Base-by-base conservation (phyloP, 2,797 vertebrate species). In the Microctenopoma steveboyesi region DNA sequence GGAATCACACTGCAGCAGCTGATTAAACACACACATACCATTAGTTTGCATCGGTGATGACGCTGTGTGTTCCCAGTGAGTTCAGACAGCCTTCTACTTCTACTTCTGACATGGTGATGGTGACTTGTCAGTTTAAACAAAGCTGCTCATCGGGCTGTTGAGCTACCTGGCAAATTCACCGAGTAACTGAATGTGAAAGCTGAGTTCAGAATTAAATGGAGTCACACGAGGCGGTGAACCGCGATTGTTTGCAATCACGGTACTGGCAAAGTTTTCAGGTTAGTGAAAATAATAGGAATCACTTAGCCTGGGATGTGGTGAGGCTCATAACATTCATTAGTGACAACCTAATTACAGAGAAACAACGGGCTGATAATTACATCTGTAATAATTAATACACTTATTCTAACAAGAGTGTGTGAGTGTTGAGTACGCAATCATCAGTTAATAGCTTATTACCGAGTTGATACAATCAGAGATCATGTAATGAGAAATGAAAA, bases 351-450 rank as follows among this genome's bases (percentile, higher is more conserved):
- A 94, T 93, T 93, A 88, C 60, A 81, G 65, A 76, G 82, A 54
- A 92, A 92, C 88, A 92, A 89, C 85, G 63, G 63, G 67, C 69
- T 86, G 86, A 91, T 93, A 92, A 94, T 93, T 92, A 89, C 85
- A 87, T 87, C 56, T 73, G 71, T 69, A 91, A 88, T 90, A 92
- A 92, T 93, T 87, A 91, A 93, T 91, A 85, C 68, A 81, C 64
- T 87, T 85, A 89, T 76, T 88, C 72, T 78, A 83, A 90, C 88
- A 85, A 92, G 87, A 83, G 79, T 22, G 18, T 18, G 18, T 22
- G 72, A 85, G 61, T 11, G 16, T 61, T 79, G 82, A 83, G 82
- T 90, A 86, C 77, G 83, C 69, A 87, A 63, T 91, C 78, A 76
- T 86, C 75, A n/a, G 75, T 84, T 87, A 90, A 90, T 87, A 84